Evolutionary conservation across 2,797 vertebrate species (phyloP), one percentile per base, ranked within the genome.

Genomic region (Dermochelys coriacea): DNA sequence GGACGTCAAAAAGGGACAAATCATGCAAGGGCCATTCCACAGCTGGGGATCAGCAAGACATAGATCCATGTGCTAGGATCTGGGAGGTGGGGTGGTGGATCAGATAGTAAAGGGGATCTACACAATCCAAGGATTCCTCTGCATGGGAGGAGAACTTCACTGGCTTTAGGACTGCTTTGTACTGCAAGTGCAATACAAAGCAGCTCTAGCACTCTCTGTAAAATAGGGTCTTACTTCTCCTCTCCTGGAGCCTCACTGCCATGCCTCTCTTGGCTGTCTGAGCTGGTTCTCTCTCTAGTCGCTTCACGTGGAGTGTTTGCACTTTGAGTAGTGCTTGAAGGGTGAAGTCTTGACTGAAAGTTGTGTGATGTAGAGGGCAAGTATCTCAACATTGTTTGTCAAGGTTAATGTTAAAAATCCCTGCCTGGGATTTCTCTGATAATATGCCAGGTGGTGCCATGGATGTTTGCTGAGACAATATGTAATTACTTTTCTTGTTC

Each of bases 401-500:
- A 86, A 94, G 80, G 93, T 91, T 95, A 93, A 91, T 82, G 83
- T 91, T 89, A 92, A 95, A 93, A 96, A 85, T 92, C 82, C 80
- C 52, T 86, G 85, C 79, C 85, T 93, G 85, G 95, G 93, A 94
- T 91, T 95, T 96, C 93, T 94, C 89, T 85, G 91, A 80, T 92
- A 93, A 89, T 95, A 87, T 89, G 80, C 59, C 93, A 95, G 92
- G 93, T 92, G 89, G 93, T 95, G 91, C 87, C 87, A 88, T 5
- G 75, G 91, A 81, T 88, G 82, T 96, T 92, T 96, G 82, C 93
- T 82, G 85, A 97, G 93, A 92, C 92, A 93, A 89, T 54, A 77
- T 90, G 89, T 95, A 97, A 97, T 96, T 97, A 96, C 92, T 96
- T 97, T 96, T 88, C 95, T 94, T 93, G 82, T 96, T 94, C 95